Evolutionary conservation across 2,888 invertebrate genomes (phyloP), one percentile per base, ranked within the genome.

Genomic region (Erebia palarica): DNA sequence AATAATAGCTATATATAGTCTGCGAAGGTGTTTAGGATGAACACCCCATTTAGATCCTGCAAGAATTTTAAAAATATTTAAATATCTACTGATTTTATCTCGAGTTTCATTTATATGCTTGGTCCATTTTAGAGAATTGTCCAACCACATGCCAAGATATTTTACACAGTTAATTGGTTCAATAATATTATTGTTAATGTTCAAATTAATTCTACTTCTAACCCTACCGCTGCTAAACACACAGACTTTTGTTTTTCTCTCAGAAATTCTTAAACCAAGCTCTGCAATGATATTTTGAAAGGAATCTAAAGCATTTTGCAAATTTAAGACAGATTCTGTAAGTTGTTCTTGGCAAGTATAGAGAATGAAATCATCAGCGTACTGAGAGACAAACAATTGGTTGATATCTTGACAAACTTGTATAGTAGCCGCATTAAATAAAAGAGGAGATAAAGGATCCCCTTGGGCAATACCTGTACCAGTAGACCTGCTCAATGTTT

Each of bases 331-430:
- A 51, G 65, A 58, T 0, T 63, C 18, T 9, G 13, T 0, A 4
- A 76, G 8, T n/a, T 74, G 59, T 36, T 70, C 65, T 64, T 69
- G 14, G 1, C 16, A 71, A 4, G 27, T 44, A 57, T 76, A 78
- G 2, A 78, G 9, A 11, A 78, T 75, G 61, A 69, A 79, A 67
- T 69, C 72, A 49, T 69, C 72, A 5, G 72, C 72, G n/a, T 69
- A 72, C 27, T 69, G 69, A 4, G 69, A 72, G 18, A 72, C 13
- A 63, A 21, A 51, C 16, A 67, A 51, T 8, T 58, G 13, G 13
- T n/a, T 11, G 10, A 69, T 16, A 42, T 49, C 66, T 44, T 67
- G 61, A 64, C 65, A 72, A 53, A 69, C 63, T 14, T 69, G 14
- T 1, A 66, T 18, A 42, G 66, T 72, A 3, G 69, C 68, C 10